phyloP scores from a whole-genome alignment of 2,113 vertebrate genomes.

The Periophthalmodon schlosseri region DNA sequence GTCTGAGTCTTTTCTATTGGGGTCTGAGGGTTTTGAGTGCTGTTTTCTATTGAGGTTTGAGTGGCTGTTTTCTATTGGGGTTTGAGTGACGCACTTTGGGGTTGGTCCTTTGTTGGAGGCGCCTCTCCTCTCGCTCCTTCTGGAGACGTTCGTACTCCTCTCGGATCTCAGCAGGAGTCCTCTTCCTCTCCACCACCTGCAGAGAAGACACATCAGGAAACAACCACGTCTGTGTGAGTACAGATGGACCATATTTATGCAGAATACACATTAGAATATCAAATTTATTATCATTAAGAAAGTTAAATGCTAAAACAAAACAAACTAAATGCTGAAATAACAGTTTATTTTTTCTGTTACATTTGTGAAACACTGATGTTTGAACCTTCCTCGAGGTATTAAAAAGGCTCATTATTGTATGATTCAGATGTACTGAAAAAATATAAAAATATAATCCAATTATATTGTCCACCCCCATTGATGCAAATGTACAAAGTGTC shows the following conservation, averaged over 20 bases:
- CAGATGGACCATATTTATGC: background rate
- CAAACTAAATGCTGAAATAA: background rate
- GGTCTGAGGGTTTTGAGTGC: no score
- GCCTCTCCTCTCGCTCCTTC: constrained; percentile 90
- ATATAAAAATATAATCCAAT: no score
- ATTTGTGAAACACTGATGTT: background rate
- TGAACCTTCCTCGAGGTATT: no score
- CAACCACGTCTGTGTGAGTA: background rate
- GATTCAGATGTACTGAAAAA: no score
- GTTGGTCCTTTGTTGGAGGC: constrained; percentile 95
- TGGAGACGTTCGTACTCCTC: constrained; percentile 97
- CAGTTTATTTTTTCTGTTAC: background rate
- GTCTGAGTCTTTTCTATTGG: no score
- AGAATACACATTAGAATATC: background rate
- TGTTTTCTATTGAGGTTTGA: no score
- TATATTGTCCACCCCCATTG: no score
- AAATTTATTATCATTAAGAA: background rate
- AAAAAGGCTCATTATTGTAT: no score
- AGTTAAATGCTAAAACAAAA: no score
- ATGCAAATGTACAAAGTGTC: no score
- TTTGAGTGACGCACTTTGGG: constrained; percentile 84
- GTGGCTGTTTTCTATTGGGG: background rate
- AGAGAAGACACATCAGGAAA: background rate
- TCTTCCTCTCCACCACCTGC: constrained; percentile 93
- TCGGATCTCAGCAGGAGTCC: constrained; percentile 92